phyloP scores from a whole-genome alignment of 1,140 invertebrate species.

The Piezodorus guildinii region DNA sequence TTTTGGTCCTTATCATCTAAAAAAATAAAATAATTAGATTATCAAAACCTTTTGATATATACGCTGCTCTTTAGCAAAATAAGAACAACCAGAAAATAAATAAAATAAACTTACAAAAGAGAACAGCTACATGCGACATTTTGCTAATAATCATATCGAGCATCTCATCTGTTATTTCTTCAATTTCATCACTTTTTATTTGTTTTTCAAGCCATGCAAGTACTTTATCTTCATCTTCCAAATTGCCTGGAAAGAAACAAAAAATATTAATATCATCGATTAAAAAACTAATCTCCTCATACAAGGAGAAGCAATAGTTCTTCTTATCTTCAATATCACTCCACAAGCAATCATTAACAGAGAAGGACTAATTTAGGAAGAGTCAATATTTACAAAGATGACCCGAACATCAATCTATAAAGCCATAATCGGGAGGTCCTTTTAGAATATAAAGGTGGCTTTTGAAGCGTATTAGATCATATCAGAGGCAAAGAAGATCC shows the following conservation, averaged over 20 bases:
- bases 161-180: constrained; percentile 90
- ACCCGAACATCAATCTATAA: too few relatives aligned
- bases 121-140: constrained; percentile 74
- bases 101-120: constrained; percentile 65
- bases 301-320: too few relatives aligned
- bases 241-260: constrained; percentile 41
- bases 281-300: too few relatives aligned
- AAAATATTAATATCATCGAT: constrained; percentile 14
- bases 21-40: constrained; percentile 32
- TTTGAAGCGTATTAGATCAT: too few relatives aligned
- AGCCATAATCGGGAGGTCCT: too few relatives aligned
- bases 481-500: too few relatives aligned
- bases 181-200: constrained; percentile 79
- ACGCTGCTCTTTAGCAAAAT: neutral
- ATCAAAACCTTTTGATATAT: neutral
- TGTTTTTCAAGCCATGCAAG: constrained; percentile 78
- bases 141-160: constrained; percentile 80
- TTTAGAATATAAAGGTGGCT: too few relatives aligned
- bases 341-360: too few relatives aligned
- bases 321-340: too few relatives aligned
- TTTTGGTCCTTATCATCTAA: constrained; percentile 85
- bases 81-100: neutral
- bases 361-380: too few relatives aligned
- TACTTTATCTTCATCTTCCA: constrained; percentile 84
- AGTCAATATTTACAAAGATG: too few relatives aligned